Conservation (phyloP, 2,888 invertebrate species). For the Aphelenchoides bicaudatus region DNA sequence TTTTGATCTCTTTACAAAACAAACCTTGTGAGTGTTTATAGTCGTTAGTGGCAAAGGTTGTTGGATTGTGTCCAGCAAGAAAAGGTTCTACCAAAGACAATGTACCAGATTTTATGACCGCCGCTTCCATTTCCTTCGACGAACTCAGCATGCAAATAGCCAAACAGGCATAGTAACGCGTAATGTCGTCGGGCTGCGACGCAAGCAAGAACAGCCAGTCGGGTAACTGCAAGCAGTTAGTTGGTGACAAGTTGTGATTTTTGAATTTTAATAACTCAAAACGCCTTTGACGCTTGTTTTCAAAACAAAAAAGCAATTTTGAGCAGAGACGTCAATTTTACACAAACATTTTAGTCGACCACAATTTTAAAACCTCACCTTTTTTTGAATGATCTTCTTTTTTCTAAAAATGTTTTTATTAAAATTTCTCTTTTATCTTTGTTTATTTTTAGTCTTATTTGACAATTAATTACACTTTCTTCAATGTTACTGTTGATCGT, state of each 20-base stretch:
- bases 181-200: conserved; percentile 77
- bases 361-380: conserved; percentile 50
- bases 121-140: conserved; percentile 81
- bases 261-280: conserved; percentile 2
- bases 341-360: neutral
- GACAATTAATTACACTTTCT: too few relatives aligned
- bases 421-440: too few relatives aligned
- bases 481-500: too few relatives aligned
- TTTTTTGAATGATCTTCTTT: conserved; percentile 63
- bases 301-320: too few relatives aligned
- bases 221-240: conserved; percentile 56
- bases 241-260: neutral
- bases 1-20: too few relatives aligned
- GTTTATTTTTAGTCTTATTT: too few relatives aligned
- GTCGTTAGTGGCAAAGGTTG: conserved; percentile 76
- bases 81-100: conserved; percentile 93
- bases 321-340: neutral
- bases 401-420: too few relatives aligned
- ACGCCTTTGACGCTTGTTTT: conserved; percentile 8
- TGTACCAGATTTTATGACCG: conserved; percentile 91
- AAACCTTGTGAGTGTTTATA: conserved; percentile 66
- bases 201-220: conserved; percentile 93
- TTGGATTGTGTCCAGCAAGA: conserved; percentile 86
- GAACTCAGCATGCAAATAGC: conserved; percentile 76
- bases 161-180: conserved; percentile 95